Base-by-base conservation (phyloP, 2,113 vertebrate genomes). In the Rhinolophus ferrumequinum region DNA sequence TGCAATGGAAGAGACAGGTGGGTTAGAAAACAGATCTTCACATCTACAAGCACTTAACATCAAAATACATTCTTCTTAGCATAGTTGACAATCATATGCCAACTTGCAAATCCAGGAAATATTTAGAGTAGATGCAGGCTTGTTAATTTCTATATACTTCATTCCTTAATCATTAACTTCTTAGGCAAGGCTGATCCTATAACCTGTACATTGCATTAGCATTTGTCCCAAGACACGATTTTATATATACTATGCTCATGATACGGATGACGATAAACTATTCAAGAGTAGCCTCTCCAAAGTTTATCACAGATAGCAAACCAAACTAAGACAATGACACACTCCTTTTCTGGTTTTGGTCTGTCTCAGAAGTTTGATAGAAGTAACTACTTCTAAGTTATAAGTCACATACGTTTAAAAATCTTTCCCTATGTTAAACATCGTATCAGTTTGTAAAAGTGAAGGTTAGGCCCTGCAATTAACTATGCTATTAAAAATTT, bases 21-120 rank as follows among this genome's bases (percentile, higher is more conserved):
- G 26, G 35, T 76, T 58, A 28, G 41, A 81, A 69, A 91, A 62
- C 1, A 18, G 41, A 62, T 83, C 38, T 87, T 93, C 67, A 73
- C 47, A 16, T 35, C 8, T 33, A 22, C 2, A 73, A 26, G 33
- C 26, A 73, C 41, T 24, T n/a, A 85, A 41, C 6, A 21, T 73
- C 21, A 84, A 92, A 95, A 60, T 11, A 58, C 9, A 54, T 6
- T 62, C 67, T 80, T 75, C 14, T 54, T 30, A 19, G 2, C 58
- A 24, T n/a, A n/a, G 41, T 3, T 38, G 30, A 72, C 28, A 50
- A n/a, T 75, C 60, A 33, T 41, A 64, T 52, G 38, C 41, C 50
- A 94, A 75, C 56, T 38, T 70, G 4, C 6, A 96, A 92, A 84
- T 60, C 11, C 38, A 92, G 44, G 66, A 88, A 93, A 77, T 50